Evolutionary conservation across 2,888 invertebrate genomes (phyloP).

Genomic region (Opisthograptis luteolata): DNA sequence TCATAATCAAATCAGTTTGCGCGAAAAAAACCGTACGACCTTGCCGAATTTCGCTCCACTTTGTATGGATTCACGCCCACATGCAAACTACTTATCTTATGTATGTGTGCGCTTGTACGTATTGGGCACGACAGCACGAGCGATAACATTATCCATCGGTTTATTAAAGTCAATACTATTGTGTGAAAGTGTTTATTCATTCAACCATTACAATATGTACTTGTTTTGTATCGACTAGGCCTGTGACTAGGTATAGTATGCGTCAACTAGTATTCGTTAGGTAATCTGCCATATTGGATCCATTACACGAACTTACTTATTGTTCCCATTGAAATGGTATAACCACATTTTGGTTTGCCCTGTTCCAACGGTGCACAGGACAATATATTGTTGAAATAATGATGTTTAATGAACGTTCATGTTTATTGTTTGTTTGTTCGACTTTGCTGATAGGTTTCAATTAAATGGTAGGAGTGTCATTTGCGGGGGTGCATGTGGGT

Average conservation of each 20-base stretch:
- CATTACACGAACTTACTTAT: not conserved
- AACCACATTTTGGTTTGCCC: too few species aligned
- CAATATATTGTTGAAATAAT: too few species aligned
- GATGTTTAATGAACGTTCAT: too few species aligned
- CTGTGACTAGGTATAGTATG: not conserved
- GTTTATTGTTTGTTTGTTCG: too few species aligned
- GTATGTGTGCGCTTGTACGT: not conserved
- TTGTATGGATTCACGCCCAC: conserved; percentile 33
- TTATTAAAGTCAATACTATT: conserved; percentile 19
- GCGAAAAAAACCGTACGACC: conserved; percentile 41
- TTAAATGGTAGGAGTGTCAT: too few species aligned
- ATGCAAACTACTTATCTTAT: not conserved
- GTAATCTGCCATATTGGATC: too few species aligned
- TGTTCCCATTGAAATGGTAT: too few species aligned
- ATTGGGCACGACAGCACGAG: not conserved
- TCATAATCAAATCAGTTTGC: conserved; percentile 24
- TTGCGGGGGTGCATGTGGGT: too few species aligned
- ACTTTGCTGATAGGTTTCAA: too few species aligned
- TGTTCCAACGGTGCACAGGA: too few species aligned
- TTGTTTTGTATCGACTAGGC: conserved; percentile 9
- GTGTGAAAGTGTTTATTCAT: conserved; percentile 24
- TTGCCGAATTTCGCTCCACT: conserved; percentile 42
- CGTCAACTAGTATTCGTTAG: too few species aligned
- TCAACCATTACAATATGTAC: conserved; percentile 14
- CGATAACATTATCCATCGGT: conserved; percentile 11